phyloP scores from a whole-genome alignment of 2,113 vertebrate species.

The Apeltes quadracus region DNA sequence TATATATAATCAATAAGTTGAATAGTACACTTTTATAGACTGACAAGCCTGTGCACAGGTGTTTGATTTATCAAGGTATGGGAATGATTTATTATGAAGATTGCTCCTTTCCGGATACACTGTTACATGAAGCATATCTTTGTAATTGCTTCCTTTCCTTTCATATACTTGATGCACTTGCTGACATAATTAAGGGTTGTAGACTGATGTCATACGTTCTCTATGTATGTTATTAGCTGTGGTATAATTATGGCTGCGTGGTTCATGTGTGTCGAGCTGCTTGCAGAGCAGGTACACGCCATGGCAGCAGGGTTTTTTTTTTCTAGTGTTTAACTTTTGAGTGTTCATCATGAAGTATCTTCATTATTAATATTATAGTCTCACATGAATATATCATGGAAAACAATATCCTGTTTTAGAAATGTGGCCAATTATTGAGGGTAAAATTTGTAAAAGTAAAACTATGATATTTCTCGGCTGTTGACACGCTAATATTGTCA shows the following conservation, averaged over 20 bases:
- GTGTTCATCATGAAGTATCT: not conserved
- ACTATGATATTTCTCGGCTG: not conserved
- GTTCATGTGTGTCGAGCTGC: not conserved
- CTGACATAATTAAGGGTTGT: slow-evolving; percentile 10
- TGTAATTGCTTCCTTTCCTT: not conserved
- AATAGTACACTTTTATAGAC: slow-evolving; percentile 8
- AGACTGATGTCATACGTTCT: slow-evolving; percentile 15
- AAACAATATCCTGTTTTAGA: not conserved
- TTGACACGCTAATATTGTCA: not conserved
- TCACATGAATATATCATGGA: not conserved
- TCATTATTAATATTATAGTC: not conserved
- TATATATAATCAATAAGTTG: not conserved
- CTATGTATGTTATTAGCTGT: slow-evolving; percentile 14
- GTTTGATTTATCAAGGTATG: slow-evolving; percentile 19
- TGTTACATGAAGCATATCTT: slow-evolving; percentile 7
- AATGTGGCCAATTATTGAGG: not conserved
- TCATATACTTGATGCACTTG: not conserved
- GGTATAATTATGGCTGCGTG: slow-evolving; percentile 1
- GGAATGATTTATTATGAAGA: slow-evolving; percentile 7
- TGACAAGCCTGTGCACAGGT: not conserved
- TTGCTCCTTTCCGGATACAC: not conserved
- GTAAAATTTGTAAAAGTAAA: not conserved
- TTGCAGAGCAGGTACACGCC: not conserved
- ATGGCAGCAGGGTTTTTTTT: not conserved
- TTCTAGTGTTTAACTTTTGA: not conserved